Base-by-base conservation (phyloP, 2,797 vertebrate genomes). In the Syndactyla subalaris region DNA sequence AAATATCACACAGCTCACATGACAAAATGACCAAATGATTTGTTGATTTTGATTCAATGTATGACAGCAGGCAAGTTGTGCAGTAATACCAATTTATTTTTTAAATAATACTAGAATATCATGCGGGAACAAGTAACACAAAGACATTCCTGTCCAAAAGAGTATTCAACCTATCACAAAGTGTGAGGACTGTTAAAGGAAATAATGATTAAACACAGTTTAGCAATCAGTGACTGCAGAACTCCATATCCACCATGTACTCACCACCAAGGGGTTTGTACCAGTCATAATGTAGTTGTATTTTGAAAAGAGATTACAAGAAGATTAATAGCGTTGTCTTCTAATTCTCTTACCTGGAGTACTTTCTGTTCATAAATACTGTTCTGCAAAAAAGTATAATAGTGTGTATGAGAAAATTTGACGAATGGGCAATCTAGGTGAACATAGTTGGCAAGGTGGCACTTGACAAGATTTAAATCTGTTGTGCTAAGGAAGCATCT, bases 381-480 rank as follows among this genome's bases (percentile, higher is more conserved):
- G 26, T 55, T 9, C 32, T 87, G n/a, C 32, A 79, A 94, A 34
- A 70, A 85, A 91, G 9, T 41, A 9, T 48, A 62, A 55, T 22
- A 16, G 5, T 72, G 23, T 55, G 76, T 71, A 49, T 34, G n/a
- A 76, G 65, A 79, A 89, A 89, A 76, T 38, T 52, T 87, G 71
- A 94, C 51, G 82, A 91, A 89, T 52, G 17, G n/a, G 12, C 17
- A 45, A 79, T 70, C 55, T 92, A 87, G 78, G 86, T 89, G 68
- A 92, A 24, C 51, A 51, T 49, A 85, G 78, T 30, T 92, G 78
- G 63, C 91, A 93, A 92, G 46, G 63, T 82, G 51, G 59, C 20
- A 70, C 85, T 87, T 63, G 84, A 48, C 52, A 93, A 94, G 78
- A 91, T 92, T 96, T 95, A 96, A 91, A 79, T 91, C 86, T 96